Conservation (phyloP, 2,797 vertebrate species). For the Lepus oiostolus region DNA sequence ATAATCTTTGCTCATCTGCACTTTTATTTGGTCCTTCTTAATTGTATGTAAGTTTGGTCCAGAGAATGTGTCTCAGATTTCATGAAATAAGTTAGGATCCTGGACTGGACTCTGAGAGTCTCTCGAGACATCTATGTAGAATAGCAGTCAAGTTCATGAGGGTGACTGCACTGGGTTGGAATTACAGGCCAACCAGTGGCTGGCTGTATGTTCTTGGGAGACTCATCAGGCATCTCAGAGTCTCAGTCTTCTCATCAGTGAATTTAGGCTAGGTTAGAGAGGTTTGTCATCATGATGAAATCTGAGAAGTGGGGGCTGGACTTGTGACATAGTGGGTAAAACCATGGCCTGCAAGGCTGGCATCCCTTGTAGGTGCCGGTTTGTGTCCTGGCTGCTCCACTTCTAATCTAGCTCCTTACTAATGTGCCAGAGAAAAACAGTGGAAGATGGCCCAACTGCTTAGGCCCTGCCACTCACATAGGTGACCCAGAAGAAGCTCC, state of each 20-base stretch:
- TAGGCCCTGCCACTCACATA: no score
- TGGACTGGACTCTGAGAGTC: background rate
- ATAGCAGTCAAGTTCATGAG: background rate
- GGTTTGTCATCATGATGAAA: background rate
- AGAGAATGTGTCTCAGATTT: background rate
- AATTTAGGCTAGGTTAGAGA: background rate
- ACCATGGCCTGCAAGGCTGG: no score
- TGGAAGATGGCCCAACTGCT: no score
- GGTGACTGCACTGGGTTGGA: background rate
- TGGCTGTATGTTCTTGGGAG: background rate
- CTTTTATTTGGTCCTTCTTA: background rate
- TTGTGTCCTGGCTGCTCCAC: no score
- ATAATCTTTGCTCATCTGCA: background rate
- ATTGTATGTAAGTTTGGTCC: background rate
- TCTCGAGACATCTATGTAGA: background rate
- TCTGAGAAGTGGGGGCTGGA: background rate
- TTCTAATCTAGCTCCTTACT: no score
- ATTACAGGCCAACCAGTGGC: background rate
- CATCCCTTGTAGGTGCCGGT: no score
- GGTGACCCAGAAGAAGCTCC: no score
- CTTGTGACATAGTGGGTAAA: no score
- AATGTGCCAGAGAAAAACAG: no score
- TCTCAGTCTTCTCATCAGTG: background rate
- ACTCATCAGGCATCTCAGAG: background rate
- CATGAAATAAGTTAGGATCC: background rate